Evolutionary conservation across 2,888 invertebrate species (phyloP).

Genomic region (Caenorhabditis sinica): DNA sequence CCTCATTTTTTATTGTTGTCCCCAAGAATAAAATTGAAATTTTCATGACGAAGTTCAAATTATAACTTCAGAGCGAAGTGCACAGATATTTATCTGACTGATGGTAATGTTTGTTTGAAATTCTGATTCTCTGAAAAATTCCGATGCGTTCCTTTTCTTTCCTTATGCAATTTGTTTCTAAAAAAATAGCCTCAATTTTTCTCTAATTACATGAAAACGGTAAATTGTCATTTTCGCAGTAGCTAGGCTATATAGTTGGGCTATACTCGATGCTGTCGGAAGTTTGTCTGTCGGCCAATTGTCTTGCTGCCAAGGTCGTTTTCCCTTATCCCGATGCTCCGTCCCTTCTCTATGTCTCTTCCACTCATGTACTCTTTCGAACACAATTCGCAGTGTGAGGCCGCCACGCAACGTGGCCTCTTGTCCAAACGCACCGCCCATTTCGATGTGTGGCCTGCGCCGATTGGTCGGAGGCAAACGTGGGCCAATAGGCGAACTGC

Average conservation of each 20-base stretch:
- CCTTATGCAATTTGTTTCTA: too few relatives aligned
- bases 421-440: slow-evolving; percentile 50
- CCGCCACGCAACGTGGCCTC: slow-evolving; percentile 50
- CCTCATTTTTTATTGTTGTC: too few relatives aligned
- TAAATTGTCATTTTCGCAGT: too few relatives aligned
- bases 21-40: too few relatives aligned
- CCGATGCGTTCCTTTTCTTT: too few relatives aligned
- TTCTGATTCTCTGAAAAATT: too few relatives aligned
- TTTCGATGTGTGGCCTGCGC: slow-evolving; percentile 64
- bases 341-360: slow-evolving; percentile 29
- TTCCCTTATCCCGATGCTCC: slow-evolving; percentile 11
- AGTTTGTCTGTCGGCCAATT: slow-evolving; percentile 18
- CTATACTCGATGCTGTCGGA: slow-evolving; percentile 11
- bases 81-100: too few relatives aligned
- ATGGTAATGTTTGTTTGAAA: too few relatives aligned
- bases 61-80: background rate
- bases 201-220: too few relatives aligned
- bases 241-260: background rate
- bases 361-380: slow-evolving; percentile 6
- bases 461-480: slow-evolving; percentile 72
- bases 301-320: slow-evolving; percentile 39
- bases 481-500: slow-evolving; percentile 73
- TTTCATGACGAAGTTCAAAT: background rate
- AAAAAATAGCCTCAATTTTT: too few relatives aligned
- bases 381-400: slow-evolving; percentile 34